Evolutionary conservation across 2,113 vertebrate species (phyloP).

Genomic region (Hiodon tergisus): DNA sequence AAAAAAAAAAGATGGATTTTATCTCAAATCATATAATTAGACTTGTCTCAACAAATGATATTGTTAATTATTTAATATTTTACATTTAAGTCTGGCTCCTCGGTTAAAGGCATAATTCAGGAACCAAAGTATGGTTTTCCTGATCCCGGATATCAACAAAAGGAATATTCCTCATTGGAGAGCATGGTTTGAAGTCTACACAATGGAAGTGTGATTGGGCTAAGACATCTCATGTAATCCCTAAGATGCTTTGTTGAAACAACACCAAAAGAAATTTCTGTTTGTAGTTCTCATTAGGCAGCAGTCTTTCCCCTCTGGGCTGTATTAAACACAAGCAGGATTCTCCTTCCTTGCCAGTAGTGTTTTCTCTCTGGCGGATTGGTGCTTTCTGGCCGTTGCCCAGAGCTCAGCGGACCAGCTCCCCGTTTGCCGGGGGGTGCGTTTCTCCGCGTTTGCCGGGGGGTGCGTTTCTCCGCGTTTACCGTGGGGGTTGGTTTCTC

Average conservation of each 20-base stretch:
- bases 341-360: too few relatives aligned
- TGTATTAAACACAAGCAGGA: neutral
- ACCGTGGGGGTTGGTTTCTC: neutral
- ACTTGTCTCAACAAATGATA: neutral
- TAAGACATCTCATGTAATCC: constrained; percentile 47
- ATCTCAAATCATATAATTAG: too few relatives aligned
- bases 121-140: constrained; percentile 47
- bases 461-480: too few relatives aligned
- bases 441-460: too few relatives aligned
- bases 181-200: constrained; percentile 65
- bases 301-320: constrained; percentile 26
- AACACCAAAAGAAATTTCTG: constrained; percentile 51
- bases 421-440: too few relatives aligned
- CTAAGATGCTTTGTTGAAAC: constrained; percentile 51
- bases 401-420: too few relatives aligned
- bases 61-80: constrained; percentile 57
- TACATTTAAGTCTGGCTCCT: constrained; percentile 62
- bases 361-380: too few relatives aligned
- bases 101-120: constrained; percentile 70
- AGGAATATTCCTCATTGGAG: constrained; percentile 58
- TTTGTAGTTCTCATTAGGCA: constrained; percentile 62
- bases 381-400: too few relatives aligned
- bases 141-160: constrained; percentile 64
- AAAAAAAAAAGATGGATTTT: too few relatives aligned
- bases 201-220: constrained; percentile 59